These are phyloP conservation scores for Phortica magna DNA, from an alignment of 2,888 invertebrate species.

Conservation along the genomic window DNA sequence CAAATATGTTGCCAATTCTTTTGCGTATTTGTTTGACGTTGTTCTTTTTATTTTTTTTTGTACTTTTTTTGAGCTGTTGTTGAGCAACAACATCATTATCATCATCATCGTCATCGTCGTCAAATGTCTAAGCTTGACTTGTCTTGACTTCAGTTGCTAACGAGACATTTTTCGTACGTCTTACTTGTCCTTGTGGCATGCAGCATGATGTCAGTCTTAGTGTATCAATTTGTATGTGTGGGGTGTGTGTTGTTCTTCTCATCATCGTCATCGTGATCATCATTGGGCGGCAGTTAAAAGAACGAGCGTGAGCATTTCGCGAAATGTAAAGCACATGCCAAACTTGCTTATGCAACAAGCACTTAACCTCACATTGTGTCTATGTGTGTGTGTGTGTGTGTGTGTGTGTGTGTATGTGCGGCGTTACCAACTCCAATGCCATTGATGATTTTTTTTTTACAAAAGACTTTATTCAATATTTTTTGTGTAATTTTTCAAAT, in stretches of 20 bases:
- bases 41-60: conserved; percentile 34
- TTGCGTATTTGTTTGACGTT: conserved; percentile 57
- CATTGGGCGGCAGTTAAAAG: background rate
- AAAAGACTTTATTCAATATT: conserved; percentile 46
- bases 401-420: background rate
- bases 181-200: background rate
- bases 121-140: conserved; percentile 38
- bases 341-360: background rate
- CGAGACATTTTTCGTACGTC: conserved; percentile 51
- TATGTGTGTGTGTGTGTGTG: background rate
- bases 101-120: conserved; percentile 48
- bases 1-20: conserved; percentile 77
- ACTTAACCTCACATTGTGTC: conserved; percentile 8
- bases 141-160: conserved; percentile 72
- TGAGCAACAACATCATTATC: conserved; percentile 33
- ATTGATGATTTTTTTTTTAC: background rate
- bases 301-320: conserved; percentile 47
- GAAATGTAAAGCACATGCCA: background rate
- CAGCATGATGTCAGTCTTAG: background rate
- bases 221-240: too few relatives aligned
- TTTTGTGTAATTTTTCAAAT: conserved; percentile 74
- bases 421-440: too few relatives aligned
- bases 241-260: too few relatives aligned
- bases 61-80: conserved; percentile 32
- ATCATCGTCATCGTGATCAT: too few relatives aligned